Conservation (phyloP, 2,888 invertebrate species). For the Cephus sareptanus region DNA sequence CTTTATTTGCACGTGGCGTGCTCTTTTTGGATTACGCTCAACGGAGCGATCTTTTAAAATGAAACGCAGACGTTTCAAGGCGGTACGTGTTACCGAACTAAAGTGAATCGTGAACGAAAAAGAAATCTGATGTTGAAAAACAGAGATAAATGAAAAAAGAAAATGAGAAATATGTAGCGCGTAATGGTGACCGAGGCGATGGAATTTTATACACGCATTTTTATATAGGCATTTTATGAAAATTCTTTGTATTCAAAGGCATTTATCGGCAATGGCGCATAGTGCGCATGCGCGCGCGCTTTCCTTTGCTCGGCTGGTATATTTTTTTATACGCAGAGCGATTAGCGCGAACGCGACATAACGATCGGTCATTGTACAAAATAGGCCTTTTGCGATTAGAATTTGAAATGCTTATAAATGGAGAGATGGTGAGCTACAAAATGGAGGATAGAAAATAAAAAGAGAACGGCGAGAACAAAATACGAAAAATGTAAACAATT, state of each 20-base stretch:
- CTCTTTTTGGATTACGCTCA: conserved; percentile 21
- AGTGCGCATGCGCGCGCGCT: conserved; percentile 22
- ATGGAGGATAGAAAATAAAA: background rate
- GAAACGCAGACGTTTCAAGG: conserved; percentile 26
- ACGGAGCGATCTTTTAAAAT: conserved; percentile 45
- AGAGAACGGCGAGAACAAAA: background rate
- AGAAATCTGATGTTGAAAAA: conserved; percentile 16
- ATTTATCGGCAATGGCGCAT: conserved; percentile 35
- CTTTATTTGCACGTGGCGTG: conserved; percentile 6
- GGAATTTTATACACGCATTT: conserved; percentile 35
- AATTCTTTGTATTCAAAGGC: conserved; percentile 44
- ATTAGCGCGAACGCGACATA: background rate
- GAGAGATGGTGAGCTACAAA: background rate
- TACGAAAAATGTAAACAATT: background rate
- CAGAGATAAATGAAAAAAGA: conserved; percentile 10
- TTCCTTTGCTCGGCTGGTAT: conserved; percentile 31
- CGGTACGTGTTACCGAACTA: conserved; percentile 2
- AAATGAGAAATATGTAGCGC: conserved; percentile 18
- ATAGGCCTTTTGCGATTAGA: background rate
- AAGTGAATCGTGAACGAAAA: background rate
- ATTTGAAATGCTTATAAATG: background rate
- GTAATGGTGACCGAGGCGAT: conserved; percentile 24
- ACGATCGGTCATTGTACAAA: background rate
- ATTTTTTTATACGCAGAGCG: conserved; percentile 30
- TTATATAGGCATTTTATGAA: conserved; percentile 43